These are phyloP conservation scores for Lamprologus speciosus DNA, from an alignment of 2,113 vertebrate genomes.

Conservation along the genomic window DNA sequence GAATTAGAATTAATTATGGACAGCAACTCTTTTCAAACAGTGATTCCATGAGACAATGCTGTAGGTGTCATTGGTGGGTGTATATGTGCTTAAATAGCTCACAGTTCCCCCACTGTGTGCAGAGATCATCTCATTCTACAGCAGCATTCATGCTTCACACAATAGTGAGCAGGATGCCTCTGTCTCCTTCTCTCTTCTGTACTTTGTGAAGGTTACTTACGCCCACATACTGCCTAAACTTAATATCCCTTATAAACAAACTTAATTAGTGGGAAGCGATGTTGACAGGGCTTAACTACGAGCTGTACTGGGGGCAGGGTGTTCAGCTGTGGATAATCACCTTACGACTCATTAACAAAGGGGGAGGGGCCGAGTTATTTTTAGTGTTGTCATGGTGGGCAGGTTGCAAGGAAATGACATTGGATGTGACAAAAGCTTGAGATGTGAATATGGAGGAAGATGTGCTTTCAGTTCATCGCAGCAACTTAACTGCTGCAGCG, in stretches of 20 bases:
- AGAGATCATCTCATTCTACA: constrained; percentile 39
- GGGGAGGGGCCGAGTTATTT: constrained; percentile 14
- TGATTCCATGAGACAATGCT: background rate
- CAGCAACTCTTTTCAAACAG: background rate
- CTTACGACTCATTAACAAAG: constrained; percentile 12
- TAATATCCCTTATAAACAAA: constrained; percentile 69
- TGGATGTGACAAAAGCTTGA: constrained; percentile 26
- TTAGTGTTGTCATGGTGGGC: constrained; percentile 49
- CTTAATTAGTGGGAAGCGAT: constrained; percentile 67
- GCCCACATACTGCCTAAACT: constrained; percentile 61
- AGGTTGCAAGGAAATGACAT: background rate
- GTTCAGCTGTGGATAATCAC: constrained; percentile 63
- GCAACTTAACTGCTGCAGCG: background rate
- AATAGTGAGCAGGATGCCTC: background rate
- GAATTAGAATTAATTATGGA: background rate
- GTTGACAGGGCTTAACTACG: constrained; percentile 41
- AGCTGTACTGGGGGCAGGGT: background rate
- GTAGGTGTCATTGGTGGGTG: constrained; percentile 4
- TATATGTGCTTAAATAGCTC: constrained; percentile 28
- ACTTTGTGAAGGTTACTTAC: constrained; percentile 63
- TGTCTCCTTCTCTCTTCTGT: constrained; percentile 13
- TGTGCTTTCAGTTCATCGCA: background rate
- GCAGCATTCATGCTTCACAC: constrained; percentile 29
- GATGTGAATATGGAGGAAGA: background rate
- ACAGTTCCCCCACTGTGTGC: constrained; percentile 13